A percentile compares a stretch with the other conserved stretches of the same genome.
Evolutionary conservation across 2,888 invertebrate genomes (phyloP).

Genomic region (Alloscopus bannaensis): DNA sequence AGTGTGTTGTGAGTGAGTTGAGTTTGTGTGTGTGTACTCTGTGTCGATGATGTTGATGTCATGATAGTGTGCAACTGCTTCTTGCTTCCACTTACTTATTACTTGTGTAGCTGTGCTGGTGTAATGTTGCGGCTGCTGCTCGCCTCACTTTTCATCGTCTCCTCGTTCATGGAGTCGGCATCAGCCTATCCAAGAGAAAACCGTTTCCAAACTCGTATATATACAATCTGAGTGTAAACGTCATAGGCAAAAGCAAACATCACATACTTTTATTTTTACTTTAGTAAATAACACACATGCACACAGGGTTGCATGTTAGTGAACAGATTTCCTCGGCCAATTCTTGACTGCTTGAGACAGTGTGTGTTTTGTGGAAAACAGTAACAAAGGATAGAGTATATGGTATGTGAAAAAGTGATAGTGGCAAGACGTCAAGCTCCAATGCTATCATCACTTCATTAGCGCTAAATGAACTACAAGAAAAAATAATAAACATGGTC

Average conservation of each 20-base stretch:
- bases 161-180: conserved; percentile 1
- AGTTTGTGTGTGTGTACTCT: conserved; percentile 27
- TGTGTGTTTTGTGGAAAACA: conserved; percentile 7
- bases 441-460: conserved; percentile 22
- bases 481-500: no score
- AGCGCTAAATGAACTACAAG: conserved; percentile 27
- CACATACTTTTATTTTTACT: conserved; percentile 26
- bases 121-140: conserved; percentile 53
- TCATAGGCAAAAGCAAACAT: not conserved
- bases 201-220: not conserved
- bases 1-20: conserved; percentile 13
- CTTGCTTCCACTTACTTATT: conserved; percentile 48
- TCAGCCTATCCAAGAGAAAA: not conserved
- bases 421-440: conserved; percentile 22
- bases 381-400: not conserved
- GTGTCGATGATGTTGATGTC: conserved; percentile 11
- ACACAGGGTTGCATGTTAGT: no score
- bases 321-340: no score
- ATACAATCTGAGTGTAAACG: not conserved
- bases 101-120: conserved; percentile 54
- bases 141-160: conserved; percentile 12
- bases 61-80: conserved; percentile 42
- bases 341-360: no score
- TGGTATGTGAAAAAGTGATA: not conserved
- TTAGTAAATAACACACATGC: not conserved